Conservation (phyloP, 2,113 vertebrate genomes). For the Tragelaphus scriptus region DNA sequence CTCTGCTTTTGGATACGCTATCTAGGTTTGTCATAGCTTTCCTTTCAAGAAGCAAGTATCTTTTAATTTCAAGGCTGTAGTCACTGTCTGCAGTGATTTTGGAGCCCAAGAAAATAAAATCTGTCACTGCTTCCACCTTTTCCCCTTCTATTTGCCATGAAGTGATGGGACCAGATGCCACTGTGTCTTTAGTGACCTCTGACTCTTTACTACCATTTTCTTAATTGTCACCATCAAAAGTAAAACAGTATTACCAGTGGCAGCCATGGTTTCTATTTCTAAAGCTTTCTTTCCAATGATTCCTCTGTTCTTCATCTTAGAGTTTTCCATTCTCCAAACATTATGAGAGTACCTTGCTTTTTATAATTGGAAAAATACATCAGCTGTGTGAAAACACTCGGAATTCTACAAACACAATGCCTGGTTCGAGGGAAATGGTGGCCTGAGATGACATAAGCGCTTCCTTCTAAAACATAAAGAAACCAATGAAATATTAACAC, state of each 20-base stretch:
- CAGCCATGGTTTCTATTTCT: rapidly evolving
- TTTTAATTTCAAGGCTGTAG: background rate
- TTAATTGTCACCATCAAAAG: rapidly evolving
- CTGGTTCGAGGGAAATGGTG: background rate
- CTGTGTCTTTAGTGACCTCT: background rate
- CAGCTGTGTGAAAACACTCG: background rate
- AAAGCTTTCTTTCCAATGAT: background rate
- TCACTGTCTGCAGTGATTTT: background rate
- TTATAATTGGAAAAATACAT: background rate
- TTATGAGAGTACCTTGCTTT: background rate
- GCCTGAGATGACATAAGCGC: rapidly evolving
- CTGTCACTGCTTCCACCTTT: background rate
- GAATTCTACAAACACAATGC: background rate
- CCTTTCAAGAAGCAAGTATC: background rate
- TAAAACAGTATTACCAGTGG: background rate
- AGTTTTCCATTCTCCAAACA: background rate
- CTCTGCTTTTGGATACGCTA: background rate
- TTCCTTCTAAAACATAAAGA: background rate
- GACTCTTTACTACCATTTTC: rapidly evolving
- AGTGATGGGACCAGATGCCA: background rate
- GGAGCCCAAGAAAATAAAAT: background rate
- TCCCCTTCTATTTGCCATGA: background rate
- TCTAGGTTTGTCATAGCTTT: background rate
- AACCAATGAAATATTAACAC: rapidly evolving
- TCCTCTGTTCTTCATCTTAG: background rate